phyloP scores from a whole-genome alignment of 2,888 invertebrate genomes.

The Acanthosepion esculentum region DNA sequence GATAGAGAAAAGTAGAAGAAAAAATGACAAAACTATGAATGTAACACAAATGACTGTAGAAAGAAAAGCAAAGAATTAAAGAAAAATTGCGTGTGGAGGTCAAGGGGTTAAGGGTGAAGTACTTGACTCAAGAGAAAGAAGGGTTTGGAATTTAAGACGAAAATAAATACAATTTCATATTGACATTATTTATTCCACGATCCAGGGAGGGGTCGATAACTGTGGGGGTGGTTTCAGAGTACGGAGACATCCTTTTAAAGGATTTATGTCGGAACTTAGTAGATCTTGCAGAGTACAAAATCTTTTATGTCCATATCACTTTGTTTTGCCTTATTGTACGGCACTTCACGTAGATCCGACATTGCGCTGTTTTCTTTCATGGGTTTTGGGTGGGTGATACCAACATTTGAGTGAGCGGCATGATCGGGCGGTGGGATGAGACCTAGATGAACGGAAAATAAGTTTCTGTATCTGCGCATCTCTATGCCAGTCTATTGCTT shows the following conservation, averaged over 20 bases:
- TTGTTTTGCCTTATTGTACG: not conserved
- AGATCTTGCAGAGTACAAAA: constrained; percentile 6
- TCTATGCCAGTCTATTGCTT: not conserved
- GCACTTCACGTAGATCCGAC: not conserved
- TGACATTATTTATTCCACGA: not conserved
- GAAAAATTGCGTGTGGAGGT: not conserved
- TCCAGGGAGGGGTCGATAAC: not conserved
- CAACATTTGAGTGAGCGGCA: not conserved
- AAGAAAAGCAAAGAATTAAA: not conserved
- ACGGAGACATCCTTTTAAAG: constrained; percentile 4
- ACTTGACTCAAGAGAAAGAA: not conserved
- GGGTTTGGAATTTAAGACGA: not conserved
- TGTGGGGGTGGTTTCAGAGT: not conserved
- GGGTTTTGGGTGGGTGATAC: not conserved
- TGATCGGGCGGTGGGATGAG: not conserved
- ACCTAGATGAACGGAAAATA: not conserved
- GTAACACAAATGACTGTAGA: not conserved
- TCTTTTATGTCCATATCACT: constrained; percentile 4
- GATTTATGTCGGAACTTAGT: not conserved
- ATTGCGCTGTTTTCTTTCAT: not conserved
- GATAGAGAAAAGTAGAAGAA: too few relatives aligned
- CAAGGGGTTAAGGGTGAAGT: not conserved
- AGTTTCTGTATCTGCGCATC: not conserved
- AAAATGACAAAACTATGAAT: not conserved
- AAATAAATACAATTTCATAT: constrained; percentile 33